Conservation (phyloP, 2,888 invertebrate species). For the Chaetogeoica ovagalla region DNA sequence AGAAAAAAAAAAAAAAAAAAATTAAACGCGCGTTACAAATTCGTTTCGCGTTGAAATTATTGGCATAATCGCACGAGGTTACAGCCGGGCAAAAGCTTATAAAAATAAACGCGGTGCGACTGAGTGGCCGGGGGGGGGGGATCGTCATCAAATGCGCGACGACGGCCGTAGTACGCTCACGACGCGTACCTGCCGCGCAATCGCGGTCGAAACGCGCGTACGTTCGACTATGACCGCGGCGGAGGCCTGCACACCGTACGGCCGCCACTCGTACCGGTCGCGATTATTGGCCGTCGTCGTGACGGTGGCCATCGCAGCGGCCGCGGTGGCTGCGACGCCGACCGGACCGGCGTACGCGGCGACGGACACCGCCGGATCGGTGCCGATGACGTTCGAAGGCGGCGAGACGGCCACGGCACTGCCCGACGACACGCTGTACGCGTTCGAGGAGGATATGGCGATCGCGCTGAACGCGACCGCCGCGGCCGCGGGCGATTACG, state of each 20-base stretch:
- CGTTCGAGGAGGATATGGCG: conserved; percentile 7
- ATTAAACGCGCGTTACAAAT: too few species aligned
- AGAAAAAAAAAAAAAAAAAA: too few species aligned
- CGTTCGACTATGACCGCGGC: not conserved
- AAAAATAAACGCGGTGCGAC: conserved; percentile 21
- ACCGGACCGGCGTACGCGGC: not conserved
- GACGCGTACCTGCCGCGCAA: not conserved
- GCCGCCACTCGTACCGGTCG: not conserved
- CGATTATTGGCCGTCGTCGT: too few species aligned
- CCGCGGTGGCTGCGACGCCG: not conserved
- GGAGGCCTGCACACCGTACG: not conserved
- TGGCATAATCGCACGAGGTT: conserved; percentile 31
- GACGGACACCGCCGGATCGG: not conserved
- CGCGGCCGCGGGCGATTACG: conserved; percentile 19
- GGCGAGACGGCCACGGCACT: conserved; percentile 17
- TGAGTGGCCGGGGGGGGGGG: not conserved
- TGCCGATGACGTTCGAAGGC: conserved; percentile 15
- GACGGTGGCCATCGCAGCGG: not conserved
- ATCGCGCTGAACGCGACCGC: conserved; percentile 22
- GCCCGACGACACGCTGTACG: conserved; percentile 18
- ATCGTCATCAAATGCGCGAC: too few species aligned
- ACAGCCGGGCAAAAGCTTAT: not conserved
- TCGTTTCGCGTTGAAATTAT: not conserved
- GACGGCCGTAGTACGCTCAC: not conserved
- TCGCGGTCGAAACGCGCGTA: not conserved